Evolutionary conservation across 1,140 invertebrate genomes (phyloP), one percentile per base, ranked within the genome.

Genomic region (Metopolophium dirhodum): DNA sequence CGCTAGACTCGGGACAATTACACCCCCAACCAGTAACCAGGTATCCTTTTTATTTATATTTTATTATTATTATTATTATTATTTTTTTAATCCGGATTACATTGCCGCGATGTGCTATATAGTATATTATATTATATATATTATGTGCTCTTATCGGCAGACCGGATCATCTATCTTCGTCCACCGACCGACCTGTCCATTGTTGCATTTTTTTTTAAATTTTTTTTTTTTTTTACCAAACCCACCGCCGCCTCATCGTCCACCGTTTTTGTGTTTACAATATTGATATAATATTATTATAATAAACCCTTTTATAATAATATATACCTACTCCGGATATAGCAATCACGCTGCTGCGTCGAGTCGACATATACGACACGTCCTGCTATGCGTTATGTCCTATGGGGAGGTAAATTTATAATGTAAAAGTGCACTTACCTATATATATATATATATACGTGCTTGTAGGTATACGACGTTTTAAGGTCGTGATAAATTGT

Each of bases 151-250:
- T 93, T 93, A 93, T 93, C 91, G 91, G 49, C 91, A 14, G 35
- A 85, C 77, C 82, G n/a, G 91, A 92, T 85, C 91, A 93, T 93
- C 82, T 86, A 93, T 93, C 91, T 85, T 93, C 91, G 91, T 93
- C 91, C 49, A 41, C 82, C 49, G 47, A 41, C 82, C 49, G 47
- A 57, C 91, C 82, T 41, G 91, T 51, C 82, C 91, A 93, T 93
- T 93, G 91, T 93, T 85, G 91, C 91, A 11, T 90, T 90, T 90
- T 77, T 68, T 61, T 61, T 61, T 4, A 41, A 9, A 49, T 68
- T 61, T 61, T 30, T n/a, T 68, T 30, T n/a, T 68, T 37, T 68
- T 61, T 45, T 30, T 47, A 61, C 35, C 37, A 26, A 14, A 26
- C 54, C 20, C 14, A 26, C 88, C 88, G 3, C 54, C 35, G 1